phyloP scores from a whole-genome alignment of 2,888 invertebrate species.

The Sinhomidia bicolor region DNA sequence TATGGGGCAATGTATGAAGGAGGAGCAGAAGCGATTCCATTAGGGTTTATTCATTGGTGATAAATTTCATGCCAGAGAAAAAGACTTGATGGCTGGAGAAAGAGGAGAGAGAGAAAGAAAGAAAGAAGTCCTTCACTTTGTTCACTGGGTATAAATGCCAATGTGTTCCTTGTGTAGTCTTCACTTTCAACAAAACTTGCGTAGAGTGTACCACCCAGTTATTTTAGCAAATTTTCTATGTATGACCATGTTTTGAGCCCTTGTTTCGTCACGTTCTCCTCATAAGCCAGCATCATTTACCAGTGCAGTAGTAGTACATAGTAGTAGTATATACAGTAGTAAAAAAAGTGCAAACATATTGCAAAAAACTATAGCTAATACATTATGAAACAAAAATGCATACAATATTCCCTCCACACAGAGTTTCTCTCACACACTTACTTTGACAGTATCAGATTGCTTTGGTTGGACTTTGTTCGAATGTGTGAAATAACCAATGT shows the following conservation, averaged over 20 bases:
- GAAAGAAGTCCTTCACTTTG: slow-evolving; percentile 39
- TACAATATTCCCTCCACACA: neutral
- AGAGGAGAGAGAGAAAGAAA: slow-evolving; percentile 17
- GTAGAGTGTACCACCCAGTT: too few relatives aligned
- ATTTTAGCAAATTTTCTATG: slow-evolving; percentile 32
- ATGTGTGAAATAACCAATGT: neutral
- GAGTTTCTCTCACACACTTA: too few relatives aligned
- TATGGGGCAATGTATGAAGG: slow-evolving; percentile 12
- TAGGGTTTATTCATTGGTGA: slow-evolving; percentile 79
- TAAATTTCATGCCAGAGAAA: slow-evolving; percentile 77
- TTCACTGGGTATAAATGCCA: too few relatives aligned
- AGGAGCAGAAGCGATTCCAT: slow-evolving; percentile 74
- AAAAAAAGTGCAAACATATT: neutral
- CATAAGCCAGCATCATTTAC: slow-evolving; percentile 78
- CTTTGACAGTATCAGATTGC: neutral
- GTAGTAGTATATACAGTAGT: too few relatives aligned
- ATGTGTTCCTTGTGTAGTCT: too few relatives aligned
- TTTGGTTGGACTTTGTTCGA: neutral
- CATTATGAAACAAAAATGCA: neutral
- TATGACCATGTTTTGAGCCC: slow-evolving; percentile 28
- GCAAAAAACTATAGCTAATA: neutral
- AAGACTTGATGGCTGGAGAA: slow-evolving; percentile 57
- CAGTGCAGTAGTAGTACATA: too few relatives aligned
- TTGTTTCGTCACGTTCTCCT: slow-evolving; percentile 79
- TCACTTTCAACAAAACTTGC: too few relatives aligned